Base-by-base conservation (phyloP, 2,888 invertebrate genomes). In the Baccha elongata region DNA sequence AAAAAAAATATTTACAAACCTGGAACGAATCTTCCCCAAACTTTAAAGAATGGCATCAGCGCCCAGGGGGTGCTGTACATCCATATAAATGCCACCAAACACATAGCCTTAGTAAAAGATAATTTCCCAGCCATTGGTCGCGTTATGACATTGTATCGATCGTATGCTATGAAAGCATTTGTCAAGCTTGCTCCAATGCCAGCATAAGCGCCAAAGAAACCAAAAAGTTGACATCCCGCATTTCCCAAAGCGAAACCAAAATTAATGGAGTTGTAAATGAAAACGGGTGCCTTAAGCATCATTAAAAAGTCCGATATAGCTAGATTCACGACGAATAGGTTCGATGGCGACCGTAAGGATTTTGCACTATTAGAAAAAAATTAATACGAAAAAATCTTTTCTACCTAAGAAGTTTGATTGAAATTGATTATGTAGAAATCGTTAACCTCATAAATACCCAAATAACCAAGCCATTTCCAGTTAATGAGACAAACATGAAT, bases 401-500 rank as follows among this genome's bases (percentile, higher is more conserved):
- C 37, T 2, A 11, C 23, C 5, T 37, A n/a, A 15, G 19, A 0
- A 11, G 6, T 3, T 1, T 44, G 7, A 44, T 32, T 58, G 6
- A 42, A n/a, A 10, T 42, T 42, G 40, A 29, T 7, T 19, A 3
- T 17, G 11, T 0, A 23, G 0, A 7, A 8, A 35, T 15, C 11
- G 19, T n/a, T n/a, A 32, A 78, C 78, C 78, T 81, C 19, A 76
- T 68, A 60, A 97, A 97, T 86, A 97, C 93, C 93, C 95, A 97
- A 86, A 97, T 94, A 83, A 97, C 97, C 60, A 96, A 91, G 83
- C 97, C 97, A 90, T 97, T 97, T 84, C 97, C 97, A 37, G 95
- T 90, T 13, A 95, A 91, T 4, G 96, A 93, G 50, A 95, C 91
- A 46, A 95, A 92, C 50, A 94, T 94, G 87, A 96, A 95, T 87